phyloP scores from a whole-genome alignment of 1,140 invertebrate genomes.

The Epicauta chinensis region DNA sequence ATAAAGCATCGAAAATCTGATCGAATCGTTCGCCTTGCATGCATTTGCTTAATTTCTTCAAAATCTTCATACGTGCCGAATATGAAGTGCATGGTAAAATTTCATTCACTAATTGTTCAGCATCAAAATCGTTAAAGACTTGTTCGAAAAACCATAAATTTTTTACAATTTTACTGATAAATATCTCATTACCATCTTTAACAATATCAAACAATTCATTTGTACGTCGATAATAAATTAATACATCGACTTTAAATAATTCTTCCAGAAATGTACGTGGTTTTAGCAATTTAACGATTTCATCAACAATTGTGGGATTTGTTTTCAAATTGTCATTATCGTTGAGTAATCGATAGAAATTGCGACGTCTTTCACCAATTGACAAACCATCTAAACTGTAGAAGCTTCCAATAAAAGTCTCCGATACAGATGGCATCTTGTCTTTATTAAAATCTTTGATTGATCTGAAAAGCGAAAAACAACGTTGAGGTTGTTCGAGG shows the following conservation, averaged over 20 bases:
- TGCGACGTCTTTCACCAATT: slow-evolving; percentile 9
- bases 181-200: slow-evolving; percentile 18
- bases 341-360: slow-evolving; percentile 12
- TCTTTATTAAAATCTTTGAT: too few relatives aligned
- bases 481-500: too few relatives aligned
- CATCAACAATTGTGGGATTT: not conserved
- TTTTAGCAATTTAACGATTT: not conserved
- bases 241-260: slow-evolving; percentile 14
- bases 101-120: slow-evolving; percentile 7
- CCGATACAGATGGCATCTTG: too few relatives aligned
- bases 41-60: slow-evolving; percentile 10
- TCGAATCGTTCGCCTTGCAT: slow-evolving; percentile 5
- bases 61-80: slow-evolving; percentile 11
- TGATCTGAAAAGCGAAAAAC: too few relatives aligned
- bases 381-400: slow-evolving; percentile 11
- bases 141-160: slow-evolving; percentile 15
- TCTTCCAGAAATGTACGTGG: slow-evolving; percentile 13
- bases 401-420: slow-evolving; percentile 4
- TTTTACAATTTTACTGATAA: slow-evolving; percentile 18
- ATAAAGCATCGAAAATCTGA: slow-evolving; percentile 11
- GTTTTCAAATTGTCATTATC: not conserved
- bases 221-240: slow-evolving; percentile 11
- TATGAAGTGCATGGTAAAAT: slow-evolving; percentile 17
- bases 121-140: slow-evolving; percentile 2
- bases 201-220: slow-evolving; percentile 5